phyloP scores from a whole-genome alignment of 2,888 invertebrate genomes.

The Caradrina clavipalpis region DNA sequence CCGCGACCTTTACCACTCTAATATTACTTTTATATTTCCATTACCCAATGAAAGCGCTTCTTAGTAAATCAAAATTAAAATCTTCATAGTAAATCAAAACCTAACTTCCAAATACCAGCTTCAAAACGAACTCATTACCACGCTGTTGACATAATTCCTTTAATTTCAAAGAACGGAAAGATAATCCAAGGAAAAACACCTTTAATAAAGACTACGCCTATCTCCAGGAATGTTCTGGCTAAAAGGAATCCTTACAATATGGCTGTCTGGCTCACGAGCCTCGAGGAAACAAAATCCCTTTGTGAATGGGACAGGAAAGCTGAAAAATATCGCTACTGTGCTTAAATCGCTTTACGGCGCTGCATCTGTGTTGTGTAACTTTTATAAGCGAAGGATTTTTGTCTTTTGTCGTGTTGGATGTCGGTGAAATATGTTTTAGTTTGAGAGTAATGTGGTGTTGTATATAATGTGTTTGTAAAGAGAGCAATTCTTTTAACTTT shows the following conservation, averaged over 20 bases:
- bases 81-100: not conserved
- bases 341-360: constrained; percentile 46
- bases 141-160: constrained; percentile 19
- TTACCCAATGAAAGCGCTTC: no score
- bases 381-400: constrained; percentile 43
- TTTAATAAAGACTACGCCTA: constrained; percentile 32
- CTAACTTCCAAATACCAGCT: not conserved
- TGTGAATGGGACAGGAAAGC: constrained; percentile 45
- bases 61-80: no score
- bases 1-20: no score
- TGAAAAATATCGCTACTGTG: constrained; percentile 52
- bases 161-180: constrained; percentile 15
- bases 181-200: constrained; percentile 18
- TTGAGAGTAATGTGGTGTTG: not conserved
- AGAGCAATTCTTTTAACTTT: no score
- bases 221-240: constrained; percentile 23
- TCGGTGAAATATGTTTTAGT: not conserved
- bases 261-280: constrained; percentile 48
- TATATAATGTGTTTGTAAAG: no score
- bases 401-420: constrained; percentile 15
- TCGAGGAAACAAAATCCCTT: constrained; percentile 54
- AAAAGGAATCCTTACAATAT: constrained; percentile 47
- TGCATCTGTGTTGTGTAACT: constrained; percentile 41
- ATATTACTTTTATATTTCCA: no score
- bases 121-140: constrained; percentile 7